phyloP scores from a whole-genome alignment of 2,113 vertebrate genomes.

The Grantiella picta region DNA sequence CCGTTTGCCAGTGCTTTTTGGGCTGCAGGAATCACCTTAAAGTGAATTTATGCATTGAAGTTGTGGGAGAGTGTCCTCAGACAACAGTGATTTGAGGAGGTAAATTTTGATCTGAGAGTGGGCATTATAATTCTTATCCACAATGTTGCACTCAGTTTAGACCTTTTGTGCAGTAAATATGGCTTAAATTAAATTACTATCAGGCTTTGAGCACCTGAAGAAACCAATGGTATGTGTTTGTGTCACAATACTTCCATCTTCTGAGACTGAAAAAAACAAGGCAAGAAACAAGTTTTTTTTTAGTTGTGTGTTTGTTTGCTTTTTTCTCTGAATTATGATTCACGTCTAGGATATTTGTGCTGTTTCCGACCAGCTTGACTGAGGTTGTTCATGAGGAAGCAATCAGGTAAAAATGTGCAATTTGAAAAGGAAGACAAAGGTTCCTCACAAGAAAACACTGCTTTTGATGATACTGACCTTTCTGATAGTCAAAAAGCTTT shows the following conservation, averaged over 20 bases:
- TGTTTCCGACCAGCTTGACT: not conserved
- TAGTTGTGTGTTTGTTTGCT: not conserved
- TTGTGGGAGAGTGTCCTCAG: not conserved
- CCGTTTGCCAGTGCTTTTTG: not conserved
- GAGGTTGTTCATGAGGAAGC: not conserved
- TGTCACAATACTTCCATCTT: not conserved
- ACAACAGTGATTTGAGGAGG: not conserved
- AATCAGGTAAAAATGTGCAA: constrained; percentile 29
- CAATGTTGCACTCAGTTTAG: not conserved
- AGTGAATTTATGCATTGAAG: not conserved
- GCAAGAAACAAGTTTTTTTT: not conserved
- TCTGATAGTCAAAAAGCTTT: not conserved
- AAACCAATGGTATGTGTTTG: not conserved
- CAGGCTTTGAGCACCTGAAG: not conserved
- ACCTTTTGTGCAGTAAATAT: not conserved
- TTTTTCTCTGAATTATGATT: not conserved
- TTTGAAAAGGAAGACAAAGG: constrained; percentile 8
- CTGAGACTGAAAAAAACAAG: not conserved
- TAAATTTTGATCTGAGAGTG: not conserved
- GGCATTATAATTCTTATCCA: not conserved
- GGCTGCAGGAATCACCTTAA: not conserved
- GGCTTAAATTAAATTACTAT: not conserved
- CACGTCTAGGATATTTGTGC: not conserved
- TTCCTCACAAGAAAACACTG: not conserved
- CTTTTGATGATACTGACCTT: not conserved